These are phyloP conservation scores for Eudorcas thomsonii DNA, from an alignment of 2,113 vertebrate genomes.

Conservation along the genomic window DNA sequence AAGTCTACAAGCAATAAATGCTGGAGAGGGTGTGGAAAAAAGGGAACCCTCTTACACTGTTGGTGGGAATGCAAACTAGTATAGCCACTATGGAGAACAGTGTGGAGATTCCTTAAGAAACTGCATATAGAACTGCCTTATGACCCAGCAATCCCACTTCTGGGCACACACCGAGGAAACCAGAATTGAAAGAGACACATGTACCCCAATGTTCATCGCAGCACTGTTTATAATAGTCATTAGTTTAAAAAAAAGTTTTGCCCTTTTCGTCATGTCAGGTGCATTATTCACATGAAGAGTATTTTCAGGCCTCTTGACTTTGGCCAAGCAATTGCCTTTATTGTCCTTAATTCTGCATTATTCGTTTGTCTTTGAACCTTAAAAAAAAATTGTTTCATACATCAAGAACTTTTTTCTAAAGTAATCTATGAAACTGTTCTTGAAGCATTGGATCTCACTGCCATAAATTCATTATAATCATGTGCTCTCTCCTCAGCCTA, in stretches of 20 bases:
- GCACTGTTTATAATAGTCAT: not conserved
- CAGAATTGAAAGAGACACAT: no score
- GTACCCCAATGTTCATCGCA: no score
- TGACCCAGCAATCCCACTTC: no score
- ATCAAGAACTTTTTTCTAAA: not conserved
- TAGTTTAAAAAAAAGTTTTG: not conserved
- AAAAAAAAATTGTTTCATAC: not conserved
- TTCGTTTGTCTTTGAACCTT: not conserved
- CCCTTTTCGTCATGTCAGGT: not conserved
- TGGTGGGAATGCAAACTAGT: no score
- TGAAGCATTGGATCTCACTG: not conserved
- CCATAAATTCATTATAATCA: not conserved
- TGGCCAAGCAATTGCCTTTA: not conserved
- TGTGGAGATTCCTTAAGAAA: no score
- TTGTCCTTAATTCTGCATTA: not conserved
- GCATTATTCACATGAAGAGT: not conserved
- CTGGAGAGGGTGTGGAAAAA: no score
- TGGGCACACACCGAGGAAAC: no score
- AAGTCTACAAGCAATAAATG: no score
- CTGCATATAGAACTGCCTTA: no score
- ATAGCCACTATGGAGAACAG: no score
- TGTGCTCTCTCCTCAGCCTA: not conserved
- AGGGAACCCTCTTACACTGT: no score
- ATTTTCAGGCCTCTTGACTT: not conserved
- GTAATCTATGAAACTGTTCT: not conserved